Base-by-base conservation (phyloP, 2,797 vertebrate genomes). In the Acanthurus lineatus region DNA sequence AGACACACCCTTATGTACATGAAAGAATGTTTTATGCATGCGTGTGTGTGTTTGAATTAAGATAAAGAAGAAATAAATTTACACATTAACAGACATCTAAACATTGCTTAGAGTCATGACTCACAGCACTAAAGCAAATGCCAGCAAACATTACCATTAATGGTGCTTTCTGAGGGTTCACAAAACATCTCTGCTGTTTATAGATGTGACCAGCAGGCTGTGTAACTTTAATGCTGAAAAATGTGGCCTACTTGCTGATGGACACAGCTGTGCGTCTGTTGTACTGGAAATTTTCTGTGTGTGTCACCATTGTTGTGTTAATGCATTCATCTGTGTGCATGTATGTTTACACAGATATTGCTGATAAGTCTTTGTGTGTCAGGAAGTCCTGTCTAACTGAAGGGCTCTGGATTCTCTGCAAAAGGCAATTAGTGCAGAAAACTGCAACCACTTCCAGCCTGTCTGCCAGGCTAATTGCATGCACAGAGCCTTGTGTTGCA, bases 391-490 rank as follows among this genome's bases (percentile, higher is more conserved):
- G 86, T 62, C 75, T 76, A 76, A 77, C 78, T 80, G 51, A 88
- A 70, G 42, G 64, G 69, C n/a, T 66, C 22, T 78, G 60, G 52
- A 78, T 79, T 89, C 74, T 77, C 72, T 73, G 84, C 61, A 83
- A 83, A 84, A 89, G 80, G 79, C 88, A 91, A 94, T 93, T 91
- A 92, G 79, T 77, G 77, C 47, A 67, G 83, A 88, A 91, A 93
- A 92, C 82, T 83, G 88, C 79, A 83, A 81, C 82, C 86, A 74
- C 87, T 88, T 86, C 80, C 81, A 91, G 89, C 54, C 86, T 76
- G 89, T 84, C 89, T 89, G 83, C 40, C 64, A 42, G 68, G 73
- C 81, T 93, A 92, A 94, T 92, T 91, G 89, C 90, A 91, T 79
- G 82, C 83, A 86, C 73, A 79, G 85, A 86, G 84, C 79, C 80